A percentile compares a stretch with the other conserved stretches of the same genome.
phyloP scores from a whole-genome alignment of 2,113 vertebrate species.

The Epinephelus moara region DNA sequence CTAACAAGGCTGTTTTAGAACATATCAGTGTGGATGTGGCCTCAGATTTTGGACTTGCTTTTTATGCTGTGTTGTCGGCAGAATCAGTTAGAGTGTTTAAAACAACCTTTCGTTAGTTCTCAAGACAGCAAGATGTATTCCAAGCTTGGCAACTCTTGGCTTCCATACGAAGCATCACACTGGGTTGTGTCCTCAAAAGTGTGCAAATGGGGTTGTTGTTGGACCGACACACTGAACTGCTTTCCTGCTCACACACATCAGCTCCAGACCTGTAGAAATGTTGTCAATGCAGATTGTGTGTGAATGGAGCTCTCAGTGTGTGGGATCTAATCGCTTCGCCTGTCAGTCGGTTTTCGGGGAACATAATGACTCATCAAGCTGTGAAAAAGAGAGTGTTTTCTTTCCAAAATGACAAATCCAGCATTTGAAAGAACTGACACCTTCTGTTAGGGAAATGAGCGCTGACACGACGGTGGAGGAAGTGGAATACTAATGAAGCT shows the following conservation, averaged over 20 bases:
- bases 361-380: constrained; percentile 34
- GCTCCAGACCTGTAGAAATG: background rate
- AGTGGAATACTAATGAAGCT: constrained; percentile 32
- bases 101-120: too few relatives aligned
- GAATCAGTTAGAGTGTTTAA: too few relatives aligned
- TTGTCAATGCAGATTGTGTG: background rate
- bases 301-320: constrained; percentile 14
- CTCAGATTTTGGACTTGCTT: too few relatives aligned
- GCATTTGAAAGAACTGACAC: constrained; percentile 16
- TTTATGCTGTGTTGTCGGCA: too few relatives aligned
- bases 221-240: too few relatives aligned
- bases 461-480: background rate
- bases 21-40: too few relatives aligned
- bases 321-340: constrained; percentile 20
- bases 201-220: too few relatives aligned
- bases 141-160: background rate
- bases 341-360: constrained; percentile 25
- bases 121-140: too few relatives aligned
- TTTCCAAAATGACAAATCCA: constrained; percentile 18
- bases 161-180: background rate
- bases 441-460: constrained; percentile 23
- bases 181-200: background rate
- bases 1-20: too few relatives aligned
- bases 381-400: constrained; percentile 18
- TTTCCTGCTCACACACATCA: background rate